phyloP scores from a whole-genome alignment of 2,797 vertebrate genomes.

The Staurois parvus region DNA sequence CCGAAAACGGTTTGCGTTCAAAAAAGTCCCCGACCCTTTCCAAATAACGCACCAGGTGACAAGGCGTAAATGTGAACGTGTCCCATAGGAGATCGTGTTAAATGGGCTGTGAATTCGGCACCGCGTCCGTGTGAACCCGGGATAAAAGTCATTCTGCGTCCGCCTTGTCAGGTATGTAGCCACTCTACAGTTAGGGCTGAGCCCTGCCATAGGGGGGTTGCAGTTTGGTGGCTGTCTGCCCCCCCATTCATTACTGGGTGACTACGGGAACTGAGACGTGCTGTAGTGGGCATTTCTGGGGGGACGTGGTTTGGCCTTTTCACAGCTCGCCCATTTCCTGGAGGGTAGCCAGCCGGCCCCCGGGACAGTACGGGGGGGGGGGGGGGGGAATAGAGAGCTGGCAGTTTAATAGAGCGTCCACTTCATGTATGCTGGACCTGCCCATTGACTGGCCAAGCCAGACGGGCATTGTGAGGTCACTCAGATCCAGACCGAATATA shows the following conservation, averaged over 20 bases:
- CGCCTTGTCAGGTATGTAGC: too few species aligned
- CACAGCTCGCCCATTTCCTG: neutral
- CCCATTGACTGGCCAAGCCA: neutral
- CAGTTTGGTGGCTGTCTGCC: too few species aligned
- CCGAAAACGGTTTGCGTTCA: too few species aligned
- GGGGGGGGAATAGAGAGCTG: neutral
- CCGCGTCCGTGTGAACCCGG: too few species aligned
- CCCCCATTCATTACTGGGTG: neutral
- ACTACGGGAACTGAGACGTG: neutral
- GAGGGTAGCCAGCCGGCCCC: neutral
- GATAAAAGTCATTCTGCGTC: too few species aligned
- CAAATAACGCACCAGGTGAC: too few species aligned
- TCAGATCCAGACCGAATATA: neutral
- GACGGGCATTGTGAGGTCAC: constrained; percentile 28
- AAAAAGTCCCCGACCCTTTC: too few species aligned
- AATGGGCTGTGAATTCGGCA: too few species aligned
- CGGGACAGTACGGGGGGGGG: neutral
- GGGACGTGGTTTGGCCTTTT: neutral
- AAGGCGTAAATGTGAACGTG: too few species aligned
- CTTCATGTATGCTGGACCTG: neutral
- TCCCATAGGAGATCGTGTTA: too few species aligned
- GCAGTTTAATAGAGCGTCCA: neutral
- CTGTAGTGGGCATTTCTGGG: neutral
- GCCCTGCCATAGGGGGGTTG: too few species aligned
- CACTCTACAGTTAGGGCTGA: too few species aligned